These are phyloP conservation scores for Pipa parva DNA, from an alignment of 2,113 vertebrate species.

Conservation along the genomic window DNA sequence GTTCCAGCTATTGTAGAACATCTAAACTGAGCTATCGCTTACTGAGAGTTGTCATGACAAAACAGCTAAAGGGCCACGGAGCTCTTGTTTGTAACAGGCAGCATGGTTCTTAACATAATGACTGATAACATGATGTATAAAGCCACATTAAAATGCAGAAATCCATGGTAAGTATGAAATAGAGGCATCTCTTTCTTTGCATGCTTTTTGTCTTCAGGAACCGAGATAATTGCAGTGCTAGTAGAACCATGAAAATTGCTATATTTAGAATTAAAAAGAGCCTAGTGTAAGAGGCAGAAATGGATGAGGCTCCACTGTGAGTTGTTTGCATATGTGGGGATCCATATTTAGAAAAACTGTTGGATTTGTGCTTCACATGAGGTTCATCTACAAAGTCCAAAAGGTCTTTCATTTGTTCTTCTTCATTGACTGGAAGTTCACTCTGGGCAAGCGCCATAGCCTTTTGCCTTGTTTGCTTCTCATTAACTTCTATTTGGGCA, in stretches of 20 bases:
- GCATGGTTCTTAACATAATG: slow-evolving; percentile 75
- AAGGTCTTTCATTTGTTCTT: slow-evolving; percentile 80
- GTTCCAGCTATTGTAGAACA: no score
- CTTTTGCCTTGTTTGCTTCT: slow-evolving; percentile 81
- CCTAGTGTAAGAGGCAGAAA: slow-evolving; percentile 79
- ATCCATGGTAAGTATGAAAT: slow-evolving; percentile 82
- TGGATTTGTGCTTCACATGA: slow-evolving; percentile 67
- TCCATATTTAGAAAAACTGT: slow-evolving; percentile 61
- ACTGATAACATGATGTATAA: slow-evolving; percentile 88
- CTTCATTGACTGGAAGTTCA: slow-evolving; percentile 79
- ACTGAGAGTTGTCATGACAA: no score
- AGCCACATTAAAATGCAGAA: slow-evolving; percentile 89
- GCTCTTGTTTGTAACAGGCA: no score
- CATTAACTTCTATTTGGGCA: slow-evolving; percentile 87
- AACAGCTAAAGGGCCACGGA: no score
- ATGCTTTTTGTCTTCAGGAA: slow-evolving; percentile 83
- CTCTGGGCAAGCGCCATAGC: slow-evolving; percentile 76
- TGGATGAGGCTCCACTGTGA: slow-evolving; percentile 59
- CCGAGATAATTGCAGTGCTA: slow-evolving; percentile 82
- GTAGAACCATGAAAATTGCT: slow-evolving; percentile 86
- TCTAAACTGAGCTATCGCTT: no score
- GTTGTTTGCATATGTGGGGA: slow-evolving; percentile 64
- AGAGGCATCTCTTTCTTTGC: slow-evolving; percentile 85
- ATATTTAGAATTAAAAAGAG: slow-evolving; percentile 92
- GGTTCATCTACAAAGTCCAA: slow-evolving; percentile 79